A percentile compares a stretch with the other conserved stretches of the same genome.
Conservation (phyloP, 2,888 invertebrate genomes). For the Ornithoptera priamus region DNA sequence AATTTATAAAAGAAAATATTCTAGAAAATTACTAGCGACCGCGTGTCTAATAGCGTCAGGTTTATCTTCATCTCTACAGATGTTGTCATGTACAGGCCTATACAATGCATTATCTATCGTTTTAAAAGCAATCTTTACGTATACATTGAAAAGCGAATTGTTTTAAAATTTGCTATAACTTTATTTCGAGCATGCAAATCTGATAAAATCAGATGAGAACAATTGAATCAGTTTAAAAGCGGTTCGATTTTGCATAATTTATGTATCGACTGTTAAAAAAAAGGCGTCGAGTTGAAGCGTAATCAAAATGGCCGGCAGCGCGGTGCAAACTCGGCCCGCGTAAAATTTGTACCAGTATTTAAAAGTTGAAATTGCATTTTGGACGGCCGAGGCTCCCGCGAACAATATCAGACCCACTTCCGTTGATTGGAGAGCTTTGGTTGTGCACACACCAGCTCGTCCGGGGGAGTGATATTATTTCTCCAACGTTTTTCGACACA, state of each 20-base stretch:
- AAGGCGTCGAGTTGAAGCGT: slow-evolving; percentile 33
- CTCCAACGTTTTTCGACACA: slow-evolving; percentile 68
- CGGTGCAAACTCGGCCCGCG: slow-evolving; percentile 13
- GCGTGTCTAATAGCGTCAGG: too few species aligned
- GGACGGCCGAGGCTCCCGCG: slow-evolving; percentile 31
- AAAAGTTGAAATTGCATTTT: slow-evolving; percentile 38
- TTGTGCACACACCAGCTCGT: slow-evolving; percentile 22
- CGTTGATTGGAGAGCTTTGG: slow-evolving; percentile 26
- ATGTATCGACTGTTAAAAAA: slow-evolving; percentile 13
- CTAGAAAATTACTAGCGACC: too few species aligned
- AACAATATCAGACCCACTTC: slow-evolving; percentile 30
- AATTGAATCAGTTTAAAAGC: slow-evolving; percentile 19
- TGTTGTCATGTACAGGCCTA: too few species aligned
- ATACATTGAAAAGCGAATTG: too few species aligned
- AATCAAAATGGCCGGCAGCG: slow-evolving; percentile 33
- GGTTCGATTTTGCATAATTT: slow-evolving; percentile 20
- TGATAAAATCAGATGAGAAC: slow-evolving; percentile 16
- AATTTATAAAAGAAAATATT: too few species aligned
- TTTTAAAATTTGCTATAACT: too few species aligned
- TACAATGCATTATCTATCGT: too few species aligned
- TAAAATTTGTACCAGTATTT: slow-evolving; percentile 28
- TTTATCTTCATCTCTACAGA: too few species aligned
- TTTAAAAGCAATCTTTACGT: too few species aligned
- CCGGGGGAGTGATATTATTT: slow-evolving; percentile 37
- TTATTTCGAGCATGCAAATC: too few species aligned